phyloP scores from a whole-genome alignment of 2,888 invertebrate species.

The Platycheirus albimanus region DNA sequence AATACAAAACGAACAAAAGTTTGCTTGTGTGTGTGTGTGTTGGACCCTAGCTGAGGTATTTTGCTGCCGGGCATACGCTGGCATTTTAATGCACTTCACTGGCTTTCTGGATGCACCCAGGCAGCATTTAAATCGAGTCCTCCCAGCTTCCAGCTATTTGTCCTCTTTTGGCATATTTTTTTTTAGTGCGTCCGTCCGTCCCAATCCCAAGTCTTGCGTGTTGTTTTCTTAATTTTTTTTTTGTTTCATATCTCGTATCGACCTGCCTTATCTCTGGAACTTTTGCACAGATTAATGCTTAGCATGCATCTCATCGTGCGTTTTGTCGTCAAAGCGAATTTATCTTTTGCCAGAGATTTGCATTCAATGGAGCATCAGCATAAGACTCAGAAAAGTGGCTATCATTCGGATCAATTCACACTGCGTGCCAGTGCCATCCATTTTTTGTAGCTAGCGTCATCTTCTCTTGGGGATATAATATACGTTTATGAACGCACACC shows the following conservation, averaged over 20 bases:
- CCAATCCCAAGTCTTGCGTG: too few species aligned
- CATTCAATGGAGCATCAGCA: conserved; percentile 58
- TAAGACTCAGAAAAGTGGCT: conserved; percentile 41
- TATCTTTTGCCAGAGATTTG: conserved; percentile 49
- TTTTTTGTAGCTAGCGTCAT: not conserved
- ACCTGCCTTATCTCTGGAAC: conserved; percentile 25
- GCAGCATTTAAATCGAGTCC: conserved; percentile 47
- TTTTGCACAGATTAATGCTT: conserved; percentile 41
- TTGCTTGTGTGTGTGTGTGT: conserved; percentile 7
- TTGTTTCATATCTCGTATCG: not conserved
- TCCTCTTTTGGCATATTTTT: conserved; percentile 4
- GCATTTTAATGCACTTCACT: conserved; percentile 49
- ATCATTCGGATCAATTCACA: conserved; percentile 59
- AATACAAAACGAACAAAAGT: not conserved
- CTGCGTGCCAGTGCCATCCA: conserved; percentile 39
- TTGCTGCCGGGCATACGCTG: conserved; percentile 61
- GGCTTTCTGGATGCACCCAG: conserved; percentile 26
- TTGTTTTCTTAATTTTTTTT: too few species aligned
- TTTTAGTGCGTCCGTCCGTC: conserved; percentile 7
- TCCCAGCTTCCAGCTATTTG: conserved; percentile 40
- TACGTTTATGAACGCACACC: conserved; percentile 5
- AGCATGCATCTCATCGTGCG: conserved; percentile 38
- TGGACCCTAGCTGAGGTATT: conserved; percentile 54
- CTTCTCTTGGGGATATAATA: not conserved
- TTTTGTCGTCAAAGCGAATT: conserved; percentile 30